These are phyloP conservation scores for Batillaria attramentaria DNA, from an alignment of 1,140 invertebrate species.

Conservation along the genomic window DNA sequence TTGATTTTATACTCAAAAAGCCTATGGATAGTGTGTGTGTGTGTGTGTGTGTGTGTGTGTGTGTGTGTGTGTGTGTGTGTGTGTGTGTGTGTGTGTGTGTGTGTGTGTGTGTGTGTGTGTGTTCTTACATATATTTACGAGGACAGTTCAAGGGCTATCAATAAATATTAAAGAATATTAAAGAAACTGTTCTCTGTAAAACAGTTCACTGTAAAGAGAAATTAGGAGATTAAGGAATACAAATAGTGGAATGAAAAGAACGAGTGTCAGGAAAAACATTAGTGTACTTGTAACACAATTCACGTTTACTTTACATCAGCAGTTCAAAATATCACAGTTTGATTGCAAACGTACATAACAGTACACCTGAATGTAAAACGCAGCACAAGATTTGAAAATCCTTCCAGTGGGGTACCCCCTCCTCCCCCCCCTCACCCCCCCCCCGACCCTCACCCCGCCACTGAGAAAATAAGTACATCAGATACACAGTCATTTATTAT, in stretches of 20 bases:
- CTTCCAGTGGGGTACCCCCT: no score
- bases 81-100: conserved; percentile 7
- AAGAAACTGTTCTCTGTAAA: background rate
- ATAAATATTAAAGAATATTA: background rate
- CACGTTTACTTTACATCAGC: no score
- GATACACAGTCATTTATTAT: no score
- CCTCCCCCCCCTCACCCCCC: no score
- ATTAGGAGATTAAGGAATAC: background rate
- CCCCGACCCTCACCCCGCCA: no score
- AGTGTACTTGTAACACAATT: background rate
- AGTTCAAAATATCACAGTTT: no score
- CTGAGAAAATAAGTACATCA: no score
- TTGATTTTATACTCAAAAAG: no score
- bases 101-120: conserved; percentile 2
- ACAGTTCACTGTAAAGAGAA: background rate
- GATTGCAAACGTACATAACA: no score
- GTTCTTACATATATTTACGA: background rate
- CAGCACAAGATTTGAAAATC: no score
- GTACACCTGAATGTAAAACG: no score
- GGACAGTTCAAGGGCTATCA: background rate
- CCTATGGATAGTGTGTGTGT: conserved; percentile 18
- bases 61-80: background rate
- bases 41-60: conserved; percentile 12
- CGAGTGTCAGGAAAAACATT: background rate
- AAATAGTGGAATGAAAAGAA: background rate